A percentile compares a stretch with the other conserved stretches of the same genome.
phyloP scores from a whole-genome alignment of 2,888 invertebrate genomes.

The Drosophila cracens region DNA sequence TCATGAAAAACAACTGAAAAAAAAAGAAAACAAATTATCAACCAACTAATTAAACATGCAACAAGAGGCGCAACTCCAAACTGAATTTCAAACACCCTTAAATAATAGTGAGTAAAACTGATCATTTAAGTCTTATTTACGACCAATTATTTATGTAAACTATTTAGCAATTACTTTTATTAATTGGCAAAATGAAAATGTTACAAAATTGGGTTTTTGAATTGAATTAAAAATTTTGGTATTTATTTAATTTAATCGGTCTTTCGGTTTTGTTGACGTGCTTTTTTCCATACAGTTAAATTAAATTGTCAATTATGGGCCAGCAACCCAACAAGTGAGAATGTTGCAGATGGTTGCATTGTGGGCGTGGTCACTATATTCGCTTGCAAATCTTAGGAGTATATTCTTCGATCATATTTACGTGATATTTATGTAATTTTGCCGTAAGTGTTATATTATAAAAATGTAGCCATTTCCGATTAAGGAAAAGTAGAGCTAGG shows the following conservation, averaged over 20 bases:
- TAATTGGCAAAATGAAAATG: not conserved
- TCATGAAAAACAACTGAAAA: conserved; percentile 30
- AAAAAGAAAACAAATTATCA: conserved; percentile 37
- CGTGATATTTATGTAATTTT: not conserved
- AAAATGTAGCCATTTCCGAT: not conserved
- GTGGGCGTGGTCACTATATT: not conserved
- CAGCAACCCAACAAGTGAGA: conserved; percentile 49
- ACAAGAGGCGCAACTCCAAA: conserved; percentile 22
- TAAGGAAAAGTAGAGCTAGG: not conserved
- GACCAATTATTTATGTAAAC: not conserved
- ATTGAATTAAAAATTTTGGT: conserved; percentile 8
- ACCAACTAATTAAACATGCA: conserved; percentile 73
- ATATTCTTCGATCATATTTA: not conserved
- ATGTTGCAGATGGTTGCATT: not conserved
- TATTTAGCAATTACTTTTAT: not conserved
- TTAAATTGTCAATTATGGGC: conserved; percentile 84
- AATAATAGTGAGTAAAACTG: conserved; percentile 11
- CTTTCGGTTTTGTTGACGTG: not conserved
- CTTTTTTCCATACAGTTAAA: conserved; percentile 74
- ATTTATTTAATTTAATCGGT: conserved; percentile 22
- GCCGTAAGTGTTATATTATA: not conserved
- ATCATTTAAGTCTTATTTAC: not conserved
- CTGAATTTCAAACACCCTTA: conserved; percentile 33
- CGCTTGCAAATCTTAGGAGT: not conserved
- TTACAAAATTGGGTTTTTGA: not conserved